phyloP scores from a whole-genome alignment of 2,888 invertebrate species.

The Fragum sueziense region DNA sequence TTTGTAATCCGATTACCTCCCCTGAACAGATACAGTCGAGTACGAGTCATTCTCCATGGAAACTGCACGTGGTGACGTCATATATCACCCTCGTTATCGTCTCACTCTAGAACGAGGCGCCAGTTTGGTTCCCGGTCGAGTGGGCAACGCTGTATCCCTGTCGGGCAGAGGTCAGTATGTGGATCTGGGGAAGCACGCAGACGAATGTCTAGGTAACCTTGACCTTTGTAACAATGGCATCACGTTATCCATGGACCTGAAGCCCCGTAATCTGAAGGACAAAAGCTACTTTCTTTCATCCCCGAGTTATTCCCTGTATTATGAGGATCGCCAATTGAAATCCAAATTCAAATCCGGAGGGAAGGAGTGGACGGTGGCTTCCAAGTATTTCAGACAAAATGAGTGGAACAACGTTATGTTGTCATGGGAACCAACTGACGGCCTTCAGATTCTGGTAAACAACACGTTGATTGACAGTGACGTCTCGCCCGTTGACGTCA shows the following conservation, averaged over 20 bases:
- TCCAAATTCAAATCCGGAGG: slow-evolving; percentile 68
- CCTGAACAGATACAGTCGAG: slow-evolving; percentile 74
- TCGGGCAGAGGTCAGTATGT: slow-evolving; percentile 74
- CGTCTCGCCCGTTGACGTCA: slow-evolving; percentile 31
- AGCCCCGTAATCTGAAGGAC: slow-evolving; percentile 67
- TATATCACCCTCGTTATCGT: slow-evolving; percentile 75
- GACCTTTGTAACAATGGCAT: slow-evolving; percentile 73
- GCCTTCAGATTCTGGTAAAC: slow-evolving; percentile 76
- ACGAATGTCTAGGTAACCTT: slow-evolving; percentile 76
- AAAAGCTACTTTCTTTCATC: slow-evolving; percentile 75
- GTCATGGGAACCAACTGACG: slow-evolving; percentile 78
- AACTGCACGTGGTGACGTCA: slow-evolving; percentile 67
- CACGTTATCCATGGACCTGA: slow-evolving; percentile 73
- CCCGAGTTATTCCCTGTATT: slow-evolving; percentile 77
- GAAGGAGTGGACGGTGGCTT: slow-evolving; percentile 73
- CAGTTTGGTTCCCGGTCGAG: slow-evolving; percentile 68
- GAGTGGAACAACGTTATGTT: slow-evolving; percentile 78
- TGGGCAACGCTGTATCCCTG: slow-evolving; percentile 75
- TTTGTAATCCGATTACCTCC: slow-evolving; percentile 28
- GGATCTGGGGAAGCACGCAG: slow-evolving; percentile 71
- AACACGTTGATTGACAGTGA: slow-evolving; percentile 39
- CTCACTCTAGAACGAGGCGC: slow-evolving; percentile 77
- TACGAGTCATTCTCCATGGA: slow-evolving; percentile 80
- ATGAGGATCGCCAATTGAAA: slow-evolving; percentile 70
- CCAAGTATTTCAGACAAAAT: slow-evolving; percentile 54